phyloP scores from a whole-genome alignment of 2,888 invertebrate species.

The Lydus trimaculatus region DNA sequence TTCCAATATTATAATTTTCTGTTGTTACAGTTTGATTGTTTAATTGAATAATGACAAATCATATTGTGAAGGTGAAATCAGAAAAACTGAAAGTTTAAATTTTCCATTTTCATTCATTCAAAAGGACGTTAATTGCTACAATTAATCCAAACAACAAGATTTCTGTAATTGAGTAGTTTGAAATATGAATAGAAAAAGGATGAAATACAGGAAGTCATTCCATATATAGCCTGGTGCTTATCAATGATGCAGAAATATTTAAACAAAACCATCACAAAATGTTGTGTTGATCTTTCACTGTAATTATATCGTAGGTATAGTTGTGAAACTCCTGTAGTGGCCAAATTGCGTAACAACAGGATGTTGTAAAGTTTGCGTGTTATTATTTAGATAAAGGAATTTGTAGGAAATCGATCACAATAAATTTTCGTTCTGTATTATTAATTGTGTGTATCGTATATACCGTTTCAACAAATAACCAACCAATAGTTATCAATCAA shows the following conservation, averaged over 20 bases:
- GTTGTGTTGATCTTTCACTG: not conserved
- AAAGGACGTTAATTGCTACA: too few relatives aligned
- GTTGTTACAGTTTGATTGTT: not conserved
- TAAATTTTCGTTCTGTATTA: not conserved
- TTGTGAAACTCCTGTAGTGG: not conserved
- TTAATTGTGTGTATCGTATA: not conserved
- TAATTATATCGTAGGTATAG: not conserved
- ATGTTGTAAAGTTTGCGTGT: not conserved
- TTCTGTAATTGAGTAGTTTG: too few relatives aligned
- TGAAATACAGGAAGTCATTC: not conserved
- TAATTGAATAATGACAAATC: constrained; percentile 15
- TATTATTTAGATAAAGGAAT: not conserved
- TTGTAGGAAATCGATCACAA: not conserved
- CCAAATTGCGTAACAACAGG: constrained; percentile 1
- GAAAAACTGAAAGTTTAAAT: not conserved
- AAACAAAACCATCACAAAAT: not conserved
- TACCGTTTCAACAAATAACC: not conserved
- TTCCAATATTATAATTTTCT: not conserved
- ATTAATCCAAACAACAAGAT: too few relatives aligned
- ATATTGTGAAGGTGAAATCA: constrained; percentile 2
- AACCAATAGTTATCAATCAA: not conserved
- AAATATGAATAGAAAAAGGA: too few relatives aligned
- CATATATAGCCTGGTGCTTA: not conserved
- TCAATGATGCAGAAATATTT: not conserved
- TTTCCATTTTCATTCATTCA: not conserved